These are phyloP conservation scores for Struthidea cinerea DNA, from an alignment of 2,113 vertebrate species.

Conservation along the genomic window DNA sequence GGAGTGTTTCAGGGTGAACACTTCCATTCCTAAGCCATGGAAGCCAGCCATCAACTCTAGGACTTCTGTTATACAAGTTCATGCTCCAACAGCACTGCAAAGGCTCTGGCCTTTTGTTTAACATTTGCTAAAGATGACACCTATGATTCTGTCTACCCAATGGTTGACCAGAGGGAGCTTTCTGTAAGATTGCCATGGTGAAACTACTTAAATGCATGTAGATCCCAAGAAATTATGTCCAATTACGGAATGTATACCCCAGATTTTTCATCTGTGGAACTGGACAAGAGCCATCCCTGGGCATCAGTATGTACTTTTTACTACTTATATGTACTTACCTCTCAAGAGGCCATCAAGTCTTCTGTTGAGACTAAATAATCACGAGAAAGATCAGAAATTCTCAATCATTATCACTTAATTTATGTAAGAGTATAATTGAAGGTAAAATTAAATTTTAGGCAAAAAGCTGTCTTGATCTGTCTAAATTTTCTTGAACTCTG, in stretches of 20 bases:
- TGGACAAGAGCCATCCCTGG: neutral
- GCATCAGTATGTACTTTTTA: neutral
- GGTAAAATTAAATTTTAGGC: neutral
- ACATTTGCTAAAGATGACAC: neutral
- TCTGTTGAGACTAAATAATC: neutral
- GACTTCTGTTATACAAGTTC: neutral
- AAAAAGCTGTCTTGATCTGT: neutral
- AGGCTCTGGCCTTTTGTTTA: neutral
- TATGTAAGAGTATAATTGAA: neutral
- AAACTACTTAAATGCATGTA: neutral
- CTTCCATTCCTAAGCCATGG: neutral
- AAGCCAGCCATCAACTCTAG: neutral
- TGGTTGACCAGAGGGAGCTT: neutral
- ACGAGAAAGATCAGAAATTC: neutral
- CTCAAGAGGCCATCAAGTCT: neutral
- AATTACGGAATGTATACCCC: neutral
- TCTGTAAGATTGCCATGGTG: fast-evolving
- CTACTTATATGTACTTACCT: neutral
- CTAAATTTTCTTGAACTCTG: neutral
- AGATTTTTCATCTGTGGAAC: neutral
- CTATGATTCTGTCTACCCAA: neutral
- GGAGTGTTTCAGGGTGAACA: neutral
- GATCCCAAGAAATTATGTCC: neutral
- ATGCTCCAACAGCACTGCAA: neutral
- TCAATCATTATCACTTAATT: neutral